A percentile compares a stretch with the other conserved stretches of the same genome.
phyloP scores from a whole-genome alignment of 2,113 vertebrate species.

The Plotosus lineatus region DNA sequence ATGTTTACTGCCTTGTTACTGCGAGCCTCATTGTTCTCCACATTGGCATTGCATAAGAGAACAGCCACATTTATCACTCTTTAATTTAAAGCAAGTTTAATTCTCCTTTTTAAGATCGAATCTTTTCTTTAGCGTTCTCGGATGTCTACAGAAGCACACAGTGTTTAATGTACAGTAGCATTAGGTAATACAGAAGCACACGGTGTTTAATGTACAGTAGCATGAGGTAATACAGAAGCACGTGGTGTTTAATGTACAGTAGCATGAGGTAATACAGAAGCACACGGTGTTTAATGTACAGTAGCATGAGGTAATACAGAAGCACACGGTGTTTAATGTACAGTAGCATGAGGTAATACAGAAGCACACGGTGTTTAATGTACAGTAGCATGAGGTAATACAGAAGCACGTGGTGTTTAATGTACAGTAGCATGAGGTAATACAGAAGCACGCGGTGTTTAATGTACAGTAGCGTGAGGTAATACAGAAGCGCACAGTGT shows the following conservation, averaged over 20 bases:
- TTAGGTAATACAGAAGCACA: constrained; percentile 55
- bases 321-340: constrained; percentile 43
- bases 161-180: constrained; percentile 61
- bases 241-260: constrained; percentile 56
- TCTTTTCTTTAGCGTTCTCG: neutral
- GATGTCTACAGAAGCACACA: neutral
- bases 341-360: constrained; percentile 64
- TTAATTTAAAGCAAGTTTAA: neutral
- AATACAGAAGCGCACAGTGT: constrained; percentile 48
- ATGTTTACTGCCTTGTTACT: neutral
- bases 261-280: constrained; percentile 60
- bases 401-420: constrained; percentile 37
- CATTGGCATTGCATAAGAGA: neutral
- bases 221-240: constrained; percentile 58
- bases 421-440: constrained; percentile 65
- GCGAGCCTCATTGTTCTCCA: neutral
- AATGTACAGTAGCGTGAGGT: constrained; percentile 64
- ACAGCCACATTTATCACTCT: neutral
- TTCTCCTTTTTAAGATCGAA: neutral
- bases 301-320: constrained; percentile 63
- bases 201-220: constrained; percentile 59
- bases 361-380: constrained; percentile 40
- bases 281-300: constrained; percentile 53
- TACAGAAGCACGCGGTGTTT: constrained; percentile 45
- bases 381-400: constrained; percentile 65